Evolutionary conservation across 2,113 vertebrate species (phyloP).

Genomic region (Maccullochella peelii): DNA sequence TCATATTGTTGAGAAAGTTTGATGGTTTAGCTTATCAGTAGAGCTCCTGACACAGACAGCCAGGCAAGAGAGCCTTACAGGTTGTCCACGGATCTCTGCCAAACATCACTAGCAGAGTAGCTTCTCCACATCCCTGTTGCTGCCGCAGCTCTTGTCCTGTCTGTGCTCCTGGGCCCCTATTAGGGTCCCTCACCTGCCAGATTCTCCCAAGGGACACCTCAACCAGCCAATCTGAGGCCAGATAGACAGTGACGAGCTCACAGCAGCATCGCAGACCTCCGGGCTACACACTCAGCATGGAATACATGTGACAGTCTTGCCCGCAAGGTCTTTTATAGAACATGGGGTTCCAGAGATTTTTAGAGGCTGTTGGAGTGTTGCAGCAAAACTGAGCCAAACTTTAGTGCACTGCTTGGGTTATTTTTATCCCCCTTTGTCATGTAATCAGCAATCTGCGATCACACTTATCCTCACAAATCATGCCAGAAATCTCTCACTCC

Average conservation of each 20-base stretch:
- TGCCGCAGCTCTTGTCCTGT: slow-evolving; percentile 27
- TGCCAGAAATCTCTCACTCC: slow-evolving; percentile 53
- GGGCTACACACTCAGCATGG: slow-evolving; percentile 6
- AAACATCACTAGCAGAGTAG: not conserved
- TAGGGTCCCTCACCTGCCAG: slow-evolving; percentile 27
- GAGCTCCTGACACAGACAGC: slow-evolving; percentile 7
- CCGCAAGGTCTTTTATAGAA: slow-evolving; percentile 28
- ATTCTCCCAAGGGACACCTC: slow-evolving; percentile 23
- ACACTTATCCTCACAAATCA: slow-evolving; percentile 50
- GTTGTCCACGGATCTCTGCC: slow-evolving; percentile 14
- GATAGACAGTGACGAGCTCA: slow-evolving; percentile 11
- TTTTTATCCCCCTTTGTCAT: slow-evolving; percentile 68
- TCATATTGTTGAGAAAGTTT: not conserved
- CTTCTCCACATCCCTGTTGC: slow-evolving; percentile 5
- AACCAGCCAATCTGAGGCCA: not conserved
- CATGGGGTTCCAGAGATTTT: slow-evolving; percentile 35
- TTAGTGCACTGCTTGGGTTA: slow-evolving; percentile 44
- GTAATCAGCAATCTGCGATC: slow-evolving; percentile 68
- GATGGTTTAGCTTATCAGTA: not conserved
- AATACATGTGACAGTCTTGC: slow-evolving; percentile 16
- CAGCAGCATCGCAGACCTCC: slow-evolving; percentile 47
- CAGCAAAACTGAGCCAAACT: slow-evolving; percentile 50
- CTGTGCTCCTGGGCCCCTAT: not conserved
- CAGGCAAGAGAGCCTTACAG: slow-evolving; percentile 2
- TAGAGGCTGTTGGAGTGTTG: slow-evolving; percentile 22